Conservation (phyloP, 2,888 invertebrate genomes). For the Taphrorychus bicolor region DNA sequence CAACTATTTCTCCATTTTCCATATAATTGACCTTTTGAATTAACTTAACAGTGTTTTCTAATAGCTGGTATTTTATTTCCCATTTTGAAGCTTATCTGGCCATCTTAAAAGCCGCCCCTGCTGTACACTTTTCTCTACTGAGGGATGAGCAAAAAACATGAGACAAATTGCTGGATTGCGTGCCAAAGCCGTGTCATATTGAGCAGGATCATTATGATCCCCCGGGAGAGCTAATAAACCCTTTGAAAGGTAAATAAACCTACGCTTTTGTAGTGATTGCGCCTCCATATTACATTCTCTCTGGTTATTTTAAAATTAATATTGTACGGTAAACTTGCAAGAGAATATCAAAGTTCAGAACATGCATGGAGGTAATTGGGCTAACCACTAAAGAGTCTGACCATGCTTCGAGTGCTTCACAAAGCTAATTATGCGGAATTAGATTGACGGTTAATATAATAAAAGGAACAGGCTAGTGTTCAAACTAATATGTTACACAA, state of each 20-base stretch:
- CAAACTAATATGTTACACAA: too few species aligned
- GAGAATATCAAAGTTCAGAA: neutral
- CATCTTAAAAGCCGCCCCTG: neutral
- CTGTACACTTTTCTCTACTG: neutral
- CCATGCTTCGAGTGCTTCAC: too few species aligned
- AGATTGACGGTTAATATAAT: too few species aligned
- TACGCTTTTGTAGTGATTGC: neutral
- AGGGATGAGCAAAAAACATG: neutral
- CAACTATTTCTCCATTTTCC: too few species aligned
- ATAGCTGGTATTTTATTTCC: too few species aligned
- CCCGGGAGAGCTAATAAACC: neutral
- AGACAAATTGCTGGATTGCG: constrained; percentile 2
- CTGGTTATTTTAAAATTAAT: neutral
- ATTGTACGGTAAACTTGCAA: neutral
- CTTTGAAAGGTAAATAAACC: neutral
- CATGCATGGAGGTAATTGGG: neutral
- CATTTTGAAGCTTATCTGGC: too few species aligned
- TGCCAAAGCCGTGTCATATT: neutral
- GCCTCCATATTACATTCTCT: neutral
- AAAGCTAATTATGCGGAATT: too few species aligned
- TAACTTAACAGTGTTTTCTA: too few species aligned
- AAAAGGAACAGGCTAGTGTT: too few species aligned
- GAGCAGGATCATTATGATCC: neutral
- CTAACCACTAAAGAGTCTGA: neutral
- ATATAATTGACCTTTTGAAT: too few species aligned